Evolutionary conservation across 1,140 invertebrate genomes (phyloP), one percentile per base, ranked within the genome.

Genomic region (Brachionus asplanchnoidis): DNA sequence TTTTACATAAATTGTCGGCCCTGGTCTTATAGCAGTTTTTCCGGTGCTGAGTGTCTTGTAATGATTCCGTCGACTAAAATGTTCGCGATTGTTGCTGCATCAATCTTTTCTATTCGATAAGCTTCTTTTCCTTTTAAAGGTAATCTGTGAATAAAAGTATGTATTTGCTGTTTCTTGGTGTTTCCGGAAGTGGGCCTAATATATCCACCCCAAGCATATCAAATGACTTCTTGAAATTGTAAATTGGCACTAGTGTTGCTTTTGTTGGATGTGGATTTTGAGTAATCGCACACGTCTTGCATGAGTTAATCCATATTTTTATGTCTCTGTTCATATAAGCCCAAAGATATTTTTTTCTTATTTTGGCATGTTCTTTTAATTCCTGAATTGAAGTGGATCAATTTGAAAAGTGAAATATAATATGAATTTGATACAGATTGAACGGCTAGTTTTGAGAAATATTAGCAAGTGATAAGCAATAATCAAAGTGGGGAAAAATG

Each of bases 171-270:
- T 85, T 85, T 12, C 11, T 8, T 9, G 44, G 32, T 14, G 85
- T 85, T 0, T 20, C 40, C 7, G 87, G 87, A 0, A 88, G 65
- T 28, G 87, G 87, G 4, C 87, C 87, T 20, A 86, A 60, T 42
- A 87, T 85, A 68, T 87, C 85, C 23, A 87, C 77, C 8, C 50
- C n/a, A 17, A 86, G 84, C 23, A 79, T 83, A 40, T 87, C 78
- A 73, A 85, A 77, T 12, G 86, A 84, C 26, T 66, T 46, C 8
- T 46, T 46, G 14, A 46, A 46, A 11, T 46, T 14, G 14, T 46
- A 2, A 46, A 46, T 46, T 46, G 44, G n/a, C n/a, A n/a, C n/a
- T n/a, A n/a, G n/a, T n/a, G n/a, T n/a, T n/a, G n/a, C n/a, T n/a
- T n/a, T n/a, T 46, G 44, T 14, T 46, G 44, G 8, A 11, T 46